phyloP scores from a whole-genome alignment of 2,113 vertebrate genomes.

The Cyprinodon brontotheroides region DNA sequence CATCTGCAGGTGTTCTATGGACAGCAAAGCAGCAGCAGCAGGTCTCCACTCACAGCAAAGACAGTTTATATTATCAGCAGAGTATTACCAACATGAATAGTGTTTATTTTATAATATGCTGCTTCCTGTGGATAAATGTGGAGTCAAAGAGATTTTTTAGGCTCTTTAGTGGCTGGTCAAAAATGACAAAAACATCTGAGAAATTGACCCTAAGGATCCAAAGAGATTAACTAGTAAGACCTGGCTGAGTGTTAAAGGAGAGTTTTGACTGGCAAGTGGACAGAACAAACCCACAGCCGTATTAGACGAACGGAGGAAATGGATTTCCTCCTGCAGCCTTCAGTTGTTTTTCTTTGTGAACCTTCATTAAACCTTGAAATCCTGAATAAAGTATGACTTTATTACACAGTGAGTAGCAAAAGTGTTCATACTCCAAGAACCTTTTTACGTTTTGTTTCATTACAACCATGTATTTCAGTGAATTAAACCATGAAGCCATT shows the following conservation, averaged over 20 bases:
- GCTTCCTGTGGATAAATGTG: not conserved
- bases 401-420: not conserved
- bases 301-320: not conserved
- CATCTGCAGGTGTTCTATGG: not conserved
- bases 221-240: not conserved
- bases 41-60: not conserved
- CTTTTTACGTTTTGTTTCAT: not conserved
- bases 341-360: not conserved
- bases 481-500: too few relatives aligned
- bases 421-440: not conserved
- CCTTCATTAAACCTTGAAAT: not conserved
- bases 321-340: slow-evolving; percentile 1
- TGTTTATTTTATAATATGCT: not conserved
- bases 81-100: not conserved
- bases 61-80: not conserved
- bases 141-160: not conserved
- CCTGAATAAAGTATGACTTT: not conserved
- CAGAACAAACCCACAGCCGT: slow-evolving; percentile 10
- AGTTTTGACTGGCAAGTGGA: slow-evolving; percentile 15
- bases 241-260: not conserved
- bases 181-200: slow-evolving; percentile 17
- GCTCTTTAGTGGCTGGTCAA: not conserved
- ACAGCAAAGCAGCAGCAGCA: not conserved
- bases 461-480: not conserved
- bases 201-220: slow-evolving; percentile 7